Conservation (phyloP, 2,113 vertebrate genomes). For the Sinocyclocheilus rhinocerous region DNA sequence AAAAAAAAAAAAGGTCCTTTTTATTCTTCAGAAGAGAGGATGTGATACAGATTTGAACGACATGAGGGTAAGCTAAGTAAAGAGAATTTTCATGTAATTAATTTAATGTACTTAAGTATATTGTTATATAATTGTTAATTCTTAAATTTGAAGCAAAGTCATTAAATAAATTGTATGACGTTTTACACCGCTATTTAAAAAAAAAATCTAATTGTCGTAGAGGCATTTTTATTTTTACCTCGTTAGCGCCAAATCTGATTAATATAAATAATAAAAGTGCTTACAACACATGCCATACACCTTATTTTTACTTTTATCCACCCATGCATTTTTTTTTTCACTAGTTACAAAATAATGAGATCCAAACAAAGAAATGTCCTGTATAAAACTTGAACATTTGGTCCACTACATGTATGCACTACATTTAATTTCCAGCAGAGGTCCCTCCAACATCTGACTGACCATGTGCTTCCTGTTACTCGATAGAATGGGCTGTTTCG, state of each 20-base stretch:
- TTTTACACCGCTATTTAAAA: too few species aligned
- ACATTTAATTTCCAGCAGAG: conserved; percentile 36
- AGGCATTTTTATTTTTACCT: too few species aligned
- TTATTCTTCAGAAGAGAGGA: background rate
- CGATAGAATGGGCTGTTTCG: background rate
- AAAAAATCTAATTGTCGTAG: too few species aligned
- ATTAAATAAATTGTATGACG: too few species aligned
- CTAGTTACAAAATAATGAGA: background rate
- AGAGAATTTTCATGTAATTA: background rate
- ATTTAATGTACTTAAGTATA: background rate
- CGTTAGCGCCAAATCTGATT: too few species aligned
- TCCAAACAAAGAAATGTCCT: background rate
- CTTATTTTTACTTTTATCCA: background rate
- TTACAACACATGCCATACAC: background rate
- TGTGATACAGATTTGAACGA: background rate
- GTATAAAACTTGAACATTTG: background rate
- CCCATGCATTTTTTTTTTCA: too few species aligned
- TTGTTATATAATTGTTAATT: background rate
- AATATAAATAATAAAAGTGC: background rate
- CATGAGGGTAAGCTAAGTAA: background rate
- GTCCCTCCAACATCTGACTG: conserved; percentile 1
- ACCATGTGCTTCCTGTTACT: conserved; percentile 14
- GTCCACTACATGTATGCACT: background rate
- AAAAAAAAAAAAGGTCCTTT: background rate
- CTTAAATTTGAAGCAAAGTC: too few species aligned